Evolutionary conservation across 2,797 vertebrate genomes (phyloP), one percentile per base, ranked within the genome.

Genomic region (Xenopus petersii): DNA sequence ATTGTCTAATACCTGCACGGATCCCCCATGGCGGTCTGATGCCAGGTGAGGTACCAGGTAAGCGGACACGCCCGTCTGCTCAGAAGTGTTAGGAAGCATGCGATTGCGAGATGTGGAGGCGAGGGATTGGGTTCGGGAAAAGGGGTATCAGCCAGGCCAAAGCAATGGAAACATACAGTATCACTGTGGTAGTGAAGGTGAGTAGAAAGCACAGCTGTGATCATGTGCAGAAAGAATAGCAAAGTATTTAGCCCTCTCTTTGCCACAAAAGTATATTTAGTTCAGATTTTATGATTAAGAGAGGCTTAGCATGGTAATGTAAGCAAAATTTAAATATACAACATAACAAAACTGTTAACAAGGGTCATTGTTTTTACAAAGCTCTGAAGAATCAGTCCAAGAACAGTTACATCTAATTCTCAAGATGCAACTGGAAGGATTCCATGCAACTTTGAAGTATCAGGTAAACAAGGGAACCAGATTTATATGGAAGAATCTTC

Each of bases 11-110:
- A 99, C 98, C 98, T 99, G 98, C 77, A 98, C 98, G 87, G 97
- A 98, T 93, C 97, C 97, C 89, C 96, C 96, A 80, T 98, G 97
- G 92, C 97, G 95, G 86, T 98, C 97, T 80, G 97, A 92, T 83
- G 96, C 94, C 91, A 98, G 90, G 86, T 98, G 97, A 89, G 97
- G 96, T 86, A 95, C 94, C 93, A 98, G 86, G 90, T 97, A 98
- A 66, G 95, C 96, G 89, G 97, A 93, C 4, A 91, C 89, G 0
- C 92, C 90, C 66, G 85, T 84, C 92, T 92, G 87, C 83, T 81
- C 76, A 79, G 66, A 79, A 73, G 80, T 67, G 70, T 85, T 83
- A 80, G 80, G 81, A 80, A 83, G 85, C 82, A 82, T 0, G 12
- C 83, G 67, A 83, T 77, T 77, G 84, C 84, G 82, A 88, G 58